Evolutionary conservation across 2,113 vertebrate genomes (phyloP), one percentile per base, ranked within the genome.

Genomic region (Phrynosoma blainvillii): DNA sequence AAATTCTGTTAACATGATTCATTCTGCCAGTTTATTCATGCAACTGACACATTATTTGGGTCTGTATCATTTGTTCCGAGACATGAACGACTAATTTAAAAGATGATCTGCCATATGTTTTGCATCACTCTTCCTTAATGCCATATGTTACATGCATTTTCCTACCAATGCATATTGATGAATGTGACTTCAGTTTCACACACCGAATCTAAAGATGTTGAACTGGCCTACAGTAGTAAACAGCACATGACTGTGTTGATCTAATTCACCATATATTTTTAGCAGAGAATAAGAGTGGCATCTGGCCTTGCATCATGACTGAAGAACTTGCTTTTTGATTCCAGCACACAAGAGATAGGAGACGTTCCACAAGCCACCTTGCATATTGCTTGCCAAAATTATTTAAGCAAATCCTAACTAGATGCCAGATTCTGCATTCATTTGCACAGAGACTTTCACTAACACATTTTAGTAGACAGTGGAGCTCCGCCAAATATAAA

Each of bases 51-150:
- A 89, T 90, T 88, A 81, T 32, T 88, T 84, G 80, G 83, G 84
- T 52, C 90, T 95, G 85, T 94, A 93, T 86, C 89, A 93, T 77
- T 92, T 94, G 30, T 78, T 93, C 90, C 89, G 93, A 5, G 2
- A 89, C 86, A 84, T 65, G 7, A 90, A 95, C 70, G 32, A 88
- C 85, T 27, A 25, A 59, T 66, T n/a, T 77, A n/a, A 91, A 92
- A 86, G 88, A 88, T 88, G 56, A 0, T 27, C 88, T 91, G 76
- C 92, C 86, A 92, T 84, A 75, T 23, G 47, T 68, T 83, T 82
- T 27, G 9, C 75, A 89, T 94, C 8, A 87, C 86, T 90, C 87
- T 79, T 92, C 66, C 75, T 52, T 86, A 80, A 40, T 89, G 40
- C 79, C 83, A 0, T 36, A 13, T 11, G 73, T 79, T 85, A 85